phyloP scores from a whole-genome alignment of 2,113 vertebrate species.

The Oreocharis arfaki region DNA sequence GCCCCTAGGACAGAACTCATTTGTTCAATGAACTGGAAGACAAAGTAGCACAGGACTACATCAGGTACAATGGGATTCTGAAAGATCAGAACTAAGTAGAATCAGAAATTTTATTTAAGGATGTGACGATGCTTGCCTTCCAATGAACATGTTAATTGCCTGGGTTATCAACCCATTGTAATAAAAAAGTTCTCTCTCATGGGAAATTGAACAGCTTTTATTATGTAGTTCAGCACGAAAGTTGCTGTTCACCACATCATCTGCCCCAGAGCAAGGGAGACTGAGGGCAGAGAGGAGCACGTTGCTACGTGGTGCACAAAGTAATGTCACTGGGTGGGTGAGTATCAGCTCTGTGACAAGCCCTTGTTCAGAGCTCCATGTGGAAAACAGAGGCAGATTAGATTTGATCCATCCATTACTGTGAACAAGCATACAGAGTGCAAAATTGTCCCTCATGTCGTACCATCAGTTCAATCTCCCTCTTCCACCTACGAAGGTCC shows the following conservation, averaged over 20 bases:
- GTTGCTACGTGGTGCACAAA: neutral
- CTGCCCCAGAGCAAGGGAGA: neutral
- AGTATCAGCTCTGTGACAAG: neutral
- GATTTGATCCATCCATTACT: neutral
- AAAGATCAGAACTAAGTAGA: neutral
- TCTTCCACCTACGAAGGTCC: neutral
- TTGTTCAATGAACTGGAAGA: neutral
- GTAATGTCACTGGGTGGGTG: fast-evolving
- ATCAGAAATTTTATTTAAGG: neutral
- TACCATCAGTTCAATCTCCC: neutral
- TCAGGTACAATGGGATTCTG: neutral
- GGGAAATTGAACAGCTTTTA: neutral
- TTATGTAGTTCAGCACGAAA: neutral
- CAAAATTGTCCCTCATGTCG: neutral
- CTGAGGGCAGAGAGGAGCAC: neutral
- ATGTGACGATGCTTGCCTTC: neutral
- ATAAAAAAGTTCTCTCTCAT: neutral
- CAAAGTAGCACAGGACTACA: neutral
- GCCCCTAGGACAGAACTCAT: neutral
- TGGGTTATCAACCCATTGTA: neutral
- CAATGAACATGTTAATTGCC: neutral
- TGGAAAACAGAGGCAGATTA: neutral
- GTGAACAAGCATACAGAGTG: neutral
- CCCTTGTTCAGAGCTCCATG: neutral
- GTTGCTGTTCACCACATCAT: neutral